Conservation (phyloP, 1,140 invertebrate genomes). For the Scaptomyza pallida region DNA sequence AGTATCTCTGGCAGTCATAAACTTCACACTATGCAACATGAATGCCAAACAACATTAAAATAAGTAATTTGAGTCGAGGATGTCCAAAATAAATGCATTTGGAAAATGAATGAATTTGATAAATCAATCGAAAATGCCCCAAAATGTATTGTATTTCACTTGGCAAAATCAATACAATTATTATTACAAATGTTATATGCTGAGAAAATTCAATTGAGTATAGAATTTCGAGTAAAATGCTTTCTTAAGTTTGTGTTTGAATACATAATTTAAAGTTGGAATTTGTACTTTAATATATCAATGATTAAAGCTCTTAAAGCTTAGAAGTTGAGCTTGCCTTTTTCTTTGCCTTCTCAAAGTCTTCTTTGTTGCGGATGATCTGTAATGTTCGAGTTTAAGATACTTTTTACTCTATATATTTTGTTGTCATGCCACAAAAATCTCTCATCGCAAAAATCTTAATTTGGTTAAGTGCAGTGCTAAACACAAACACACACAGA, state of each 20-base stretch:
- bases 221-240: no score
- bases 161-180: background rate
- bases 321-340: no score
- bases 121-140: background rate
- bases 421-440: constrained; percentile 30
- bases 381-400: constrained; percentile 24
- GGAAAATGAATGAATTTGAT: background rate
- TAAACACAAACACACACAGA: background rate
- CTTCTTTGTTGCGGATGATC: constrained; percentile 58
- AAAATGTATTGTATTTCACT: background rate
- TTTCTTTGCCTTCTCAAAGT: constrained; percentile 18
- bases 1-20: background rate
- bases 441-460: constrained; percentile 57
- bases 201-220: no score
- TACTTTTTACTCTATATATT: background rate
- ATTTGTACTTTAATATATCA: no score
- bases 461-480: constrained; percentile 75
- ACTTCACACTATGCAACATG: constrained; percentile 6
- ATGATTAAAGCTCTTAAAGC: no score
- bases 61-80: background rate
- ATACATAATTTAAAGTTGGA: no score
- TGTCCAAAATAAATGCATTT: no score
- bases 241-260: no score
- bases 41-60: background rate
- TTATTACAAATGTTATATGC: no score